These are phyloP conservation scores for Emydura subglobosa DNA, from an alignment of 2,113 vertebrate genomes.

Conservation along the genomic window DNA sequence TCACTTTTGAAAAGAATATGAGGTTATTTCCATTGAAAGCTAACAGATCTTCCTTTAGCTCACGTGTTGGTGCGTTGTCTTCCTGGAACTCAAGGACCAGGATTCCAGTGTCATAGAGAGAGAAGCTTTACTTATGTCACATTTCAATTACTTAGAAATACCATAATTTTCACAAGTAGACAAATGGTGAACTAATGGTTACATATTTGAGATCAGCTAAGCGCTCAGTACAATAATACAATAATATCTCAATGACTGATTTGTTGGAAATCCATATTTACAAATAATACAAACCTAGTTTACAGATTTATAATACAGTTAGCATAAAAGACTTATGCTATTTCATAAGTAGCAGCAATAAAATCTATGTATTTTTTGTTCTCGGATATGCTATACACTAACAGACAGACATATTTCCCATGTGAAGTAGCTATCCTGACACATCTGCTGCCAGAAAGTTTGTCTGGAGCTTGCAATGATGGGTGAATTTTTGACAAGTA, in stretches of 20 bases:
- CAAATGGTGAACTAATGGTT: constrained; percentile 11
- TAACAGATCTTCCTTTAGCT: neutral
- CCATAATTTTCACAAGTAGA: neutral
- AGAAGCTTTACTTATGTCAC: neutral
- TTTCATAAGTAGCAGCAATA: neutral
- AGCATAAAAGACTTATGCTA: constrained; percentile 15
- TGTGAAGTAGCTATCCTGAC: constrained; percentile 71
- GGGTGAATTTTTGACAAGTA: constrained; percentile 86
- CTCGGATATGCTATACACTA: constrained; percentile 62
- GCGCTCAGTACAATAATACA: neutral
- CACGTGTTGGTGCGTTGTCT: neutral
- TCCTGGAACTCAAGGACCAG: neutral
- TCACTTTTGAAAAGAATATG: neutral
- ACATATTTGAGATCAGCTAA: neutral
- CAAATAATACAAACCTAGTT: constrained; percentile 44
- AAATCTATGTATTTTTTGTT: constrained; percentile 65
- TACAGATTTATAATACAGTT: neutral
- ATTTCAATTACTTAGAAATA: constrained; percentile 36
- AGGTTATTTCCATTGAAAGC: neutral
- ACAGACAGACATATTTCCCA: constrained; percentile 64
- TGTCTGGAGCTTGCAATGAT: constrained; percentile 80
- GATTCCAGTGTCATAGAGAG: neutral
- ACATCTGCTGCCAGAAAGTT: constrained; percentile 83
- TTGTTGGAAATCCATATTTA: constrained; percentile 29
- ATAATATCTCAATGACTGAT: constrained; percentile 21